Percentiles rank a stretch among this genome's conserved stretches.
Conservation (phyloP, 2,113 vertebrate species). For the Abramis brama region DNA sequence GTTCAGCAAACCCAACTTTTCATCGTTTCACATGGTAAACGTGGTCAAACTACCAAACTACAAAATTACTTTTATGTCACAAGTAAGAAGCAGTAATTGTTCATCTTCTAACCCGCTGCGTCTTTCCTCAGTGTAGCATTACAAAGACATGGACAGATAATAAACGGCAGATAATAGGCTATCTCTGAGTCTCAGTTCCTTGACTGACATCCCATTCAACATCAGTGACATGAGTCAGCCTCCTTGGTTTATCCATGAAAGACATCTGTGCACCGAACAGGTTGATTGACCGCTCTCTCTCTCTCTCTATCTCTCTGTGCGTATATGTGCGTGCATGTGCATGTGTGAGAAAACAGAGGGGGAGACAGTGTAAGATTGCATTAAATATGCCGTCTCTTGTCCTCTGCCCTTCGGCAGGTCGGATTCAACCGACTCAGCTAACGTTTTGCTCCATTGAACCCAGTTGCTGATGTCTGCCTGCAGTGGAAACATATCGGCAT, state of each 20-base stretch:
- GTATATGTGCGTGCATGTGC: background rate
- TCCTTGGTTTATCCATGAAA: conserved; percentile 56
- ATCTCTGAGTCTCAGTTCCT: conserved; percentile 32
- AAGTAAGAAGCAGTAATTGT: conserved; percentile 18
- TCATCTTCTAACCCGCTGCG: background rate
- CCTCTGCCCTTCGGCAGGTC: background rate
- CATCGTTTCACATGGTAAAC: no score
- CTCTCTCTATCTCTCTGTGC: background rate
- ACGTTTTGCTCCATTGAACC: conserved; percentile 55
- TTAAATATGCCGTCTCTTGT: conserved; percentile 6
- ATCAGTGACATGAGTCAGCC: conserved; percentile 52
- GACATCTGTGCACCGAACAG: conserved; percentile 43
- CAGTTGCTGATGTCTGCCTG: conserved; percentile 28
- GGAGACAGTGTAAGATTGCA: background rate
- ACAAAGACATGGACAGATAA: conserved; percentile 27
- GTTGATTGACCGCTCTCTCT: conserved; percentile 28
- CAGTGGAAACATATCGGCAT: conserved; percentile 47
- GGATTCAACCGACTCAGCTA: conserved; percentile 47
- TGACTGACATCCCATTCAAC: conserved; percentile 57
- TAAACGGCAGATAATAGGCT: conserved; percentile 49
- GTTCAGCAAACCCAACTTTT: background rate
- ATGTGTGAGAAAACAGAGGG: conserved; percentile 6
- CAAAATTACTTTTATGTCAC: background rate
- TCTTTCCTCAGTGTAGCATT: background rate
- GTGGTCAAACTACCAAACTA: no score